Evolutionary conservation across 2,113 vertebrate genomes (phyloP), one percentile per base, ranked within the genome.

Genomic region (Sarotherodon lohbergeri): DNA sequence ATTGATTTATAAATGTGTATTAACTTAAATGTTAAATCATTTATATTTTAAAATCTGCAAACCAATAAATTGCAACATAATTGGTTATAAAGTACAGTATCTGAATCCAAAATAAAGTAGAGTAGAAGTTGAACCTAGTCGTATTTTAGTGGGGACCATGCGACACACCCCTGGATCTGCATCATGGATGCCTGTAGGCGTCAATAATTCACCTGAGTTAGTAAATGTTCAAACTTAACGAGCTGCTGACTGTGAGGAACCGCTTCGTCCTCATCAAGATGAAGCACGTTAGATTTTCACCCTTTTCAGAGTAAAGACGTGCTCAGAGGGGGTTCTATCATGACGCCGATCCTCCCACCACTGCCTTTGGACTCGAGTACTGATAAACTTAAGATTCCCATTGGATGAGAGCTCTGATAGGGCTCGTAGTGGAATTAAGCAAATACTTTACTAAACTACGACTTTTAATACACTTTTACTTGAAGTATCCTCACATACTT

Each of bases 51-150:
- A 48, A 4, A 73, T 46, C n/a, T 71, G 7, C 66, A 71, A 43
- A 71, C 43, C 4, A 71, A 16, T 43, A 43, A 71, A 71, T 48
- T 48, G 41, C 14, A 73, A 73, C 1, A 0, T 2, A 76, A 76
- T 11, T 76, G 14, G 8, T 2, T 29, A 48, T 17, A 29, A 48
- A 1, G 68, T 73, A 27, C 0, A 27, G 39, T 29, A 29, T 48
- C 29, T 48, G 41, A 9, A 76, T 48, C 41, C 0, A 48, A 29
- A 16, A 4, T 48, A 73, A 17, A 46, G 41, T 27, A 76, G 43
- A 48, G 14, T 27, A 76, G 24, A 76, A 19, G 22, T 17, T 24
- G 22, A 73, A 73, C 14, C 39, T 6, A 48, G 68, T 48, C 0
- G 14, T 17, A 48, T 48, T 24, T 76, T 48, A 76, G 68, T 29